Conservation (phyloP, 2,113 vertebrate species). For the Coracopsis vasa region DNA sequence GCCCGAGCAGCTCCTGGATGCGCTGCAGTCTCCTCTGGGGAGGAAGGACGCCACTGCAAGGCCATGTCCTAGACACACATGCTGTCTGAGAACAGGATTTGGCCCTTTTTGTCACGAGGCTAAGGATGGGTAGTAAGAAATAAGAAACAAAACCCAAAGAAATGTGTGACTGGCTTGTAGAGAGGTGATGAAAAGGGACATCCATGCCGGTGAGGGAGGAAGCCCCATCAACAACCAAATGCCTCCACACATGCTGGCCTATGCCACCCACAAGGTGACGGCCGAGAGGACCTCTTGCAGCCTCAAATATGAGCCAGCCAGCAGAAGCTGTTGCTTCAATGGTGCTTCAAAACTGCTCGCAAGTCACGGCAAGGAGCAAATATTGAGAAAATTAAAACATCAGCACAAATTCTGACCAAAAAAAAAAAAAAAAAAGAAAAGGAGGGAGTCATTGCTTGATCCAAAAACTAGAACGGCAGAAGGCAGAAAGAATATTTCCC, state of each 20-base stretch:
- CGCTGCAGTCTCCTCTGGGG: not conserved
- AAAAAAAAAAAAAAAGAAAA: not conserved
- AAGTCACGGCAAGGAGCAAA: not conserved
- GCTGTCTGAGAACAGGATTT: not conserved
- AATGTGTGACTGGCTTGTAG: not conserved
- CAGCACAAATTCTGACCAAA: not conserved
- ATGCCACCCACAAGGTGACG: fast-evolving
- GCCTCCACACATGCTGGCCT: not conserved
- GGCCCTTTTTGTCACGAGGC: not conserved
- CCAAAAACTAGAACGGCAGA: not conserved
- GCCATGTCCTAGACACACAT: not conserved
- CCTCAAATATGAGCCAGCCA: not conserved
- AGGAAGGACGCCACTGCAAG: not conserved
- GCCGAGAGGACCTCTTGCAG: not conserved
- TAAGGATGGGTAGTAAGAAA: not conserved
- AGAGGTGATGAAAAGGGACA: not conserved
- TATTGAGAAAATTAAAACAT: not conserved
- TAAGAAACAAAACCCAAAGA: not conserved
- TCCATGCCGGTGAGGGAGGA: fast-evolving
- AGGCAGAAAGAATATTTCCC: not conserved
- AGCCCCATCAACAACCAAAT: not conserved
- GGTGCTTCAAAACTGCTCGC: not conserved
- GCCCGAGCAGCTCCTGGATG: not conserved
- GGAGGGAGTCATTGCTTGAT: not conserved
- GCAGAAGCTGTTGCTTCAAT: not conserved